A percentile compares a stretch with the other conserved stretches of the same genome.
phyloP scores from a whole-genome alignment of 1,140 invertebrate genomes.

The Drosophila guanche region DNA sequence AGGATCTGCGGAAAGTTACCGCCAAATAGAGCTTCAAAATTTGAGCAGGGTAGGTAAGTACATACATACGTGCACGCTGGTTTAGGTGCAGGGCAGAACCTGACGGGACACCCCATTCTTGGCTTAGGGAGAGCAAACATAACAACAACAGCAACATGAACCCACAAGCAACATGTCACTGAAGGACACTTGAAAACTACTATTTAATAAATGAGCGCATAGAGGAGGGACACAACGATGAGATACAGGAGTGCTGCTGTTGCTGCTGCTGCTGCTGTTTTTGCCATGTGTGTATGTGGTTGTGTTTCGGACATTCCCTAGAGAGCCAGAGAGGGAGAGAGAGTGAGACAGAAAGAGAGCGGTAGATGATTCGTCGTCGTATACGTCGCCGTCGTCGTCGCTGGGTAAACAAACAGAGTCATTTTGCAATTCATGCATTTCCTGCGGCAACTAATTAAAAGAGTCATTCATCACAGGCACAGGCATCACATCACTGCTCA shows the following conservation, averaged over 20 bases:
- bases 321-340: slow-evolving; percentile 23
- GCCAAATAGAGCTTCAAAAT: too few relatives aligned
- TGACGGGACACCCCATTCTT: slow-evolving; percentile 44
- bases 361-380: slow-evolving; percentile 43
- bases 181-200: slow-evolving; percentile 83
- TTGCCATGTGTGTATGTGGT: slow-evolving; percentile 22
- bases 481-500: slow-evolving; percentile 73
- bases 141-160: slow-evolving; percentile 47
- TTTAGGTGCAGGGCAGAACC: slow-evolving; percentile 26
- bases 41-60: too few relatives aligned
- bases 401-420: slow-evolving; percentile 81
- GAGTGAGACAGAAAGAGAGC: neutral
- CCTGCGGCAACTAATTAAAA: slow-evolving; percentile 84
- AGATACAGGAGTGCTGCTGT: slow-evolving; percentile 28
- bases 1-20: too few relatives aligned
- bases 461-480: slow-evolving; percentile 83
- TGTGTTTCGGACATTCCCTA: slow-evolving; percentile 24
- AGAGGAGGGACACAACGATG: slow-evolving; percentile 49
- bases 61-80: too few relatives aligned
- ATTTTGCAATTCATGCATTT: slow-evolving; percentile 83
- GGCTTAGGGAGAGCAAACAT: slow-evolving; percentile 45
- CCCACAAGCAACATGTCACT: slow-evolving; percentile 78
- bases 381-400: slow-evolving; percentile 43
- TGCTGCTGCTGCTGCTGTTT: too few relatives aligned
- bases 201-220: slow-evolving; percentile 83